Evolutionary conservation across 2,888 invertebrate genomes (phyloP), one percentile per base, ranked within the genome.

Genomic region (Timandra comae): DNA sequence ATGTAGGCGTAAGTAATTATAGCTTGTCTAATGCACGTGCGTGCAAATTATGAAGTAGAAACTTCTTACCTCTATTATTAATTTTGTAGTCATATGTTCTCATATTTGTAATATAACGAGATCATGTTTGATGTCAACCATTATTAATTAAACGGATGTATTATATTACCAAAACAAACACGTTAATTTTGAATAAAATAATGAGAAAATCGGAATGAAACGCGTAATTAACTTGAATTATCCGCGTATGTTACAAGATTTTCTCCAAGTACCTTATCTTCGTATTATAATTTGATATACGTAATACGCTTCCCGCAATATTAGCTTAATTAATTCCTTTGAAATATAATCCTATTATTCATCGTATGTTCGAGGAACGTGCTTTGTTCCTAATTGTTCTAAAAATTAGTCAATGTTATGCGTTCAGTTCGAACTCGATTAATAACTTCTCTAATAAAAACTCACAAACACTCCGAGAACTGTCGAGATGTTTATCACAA

Each of bases 241-340:
- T 23, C 23, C 13, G 23, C 19, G 12, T 24, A 19, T 29, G 28
- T 28, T 28, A 33, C 8, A 9, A 9, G 16, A 24, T 28, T 29
- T 33, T 27, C 24, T 11, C 27, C 27, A 19, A 24, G 24, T 24
- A 16, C 21, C 28, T 13, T 23, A 33, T 24, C 27, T 33, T 8
- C 13, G 12, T 24, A 32, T 38, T 28, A 23, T 38, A 30, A 33
- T 33, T 28, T 30, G 27, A 27, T 29, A 20, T 11, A 24, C 24
- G 24, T 30, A 30, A 34, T 31, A 25, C 22, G 29, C 32, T 30
- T 25, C 16, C 25, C 25, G 25, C 29, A 30, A 25, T 31, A 38
- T 33, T 11, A 34, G 32, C 19, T 25, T 34, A 40, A 39, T 42
- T 39, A 38, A 30, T 32, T 29, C 41, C 33, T 38, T 40, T 45